A percentile compares a stretch with the other conserved stretches of the same genome.
These are phyloP conservation scores for Scaptomyza cyrtandrae DNA, from an alignment of 2,888 invertebrate genomes.

Conservation along the genomic window DNA sequence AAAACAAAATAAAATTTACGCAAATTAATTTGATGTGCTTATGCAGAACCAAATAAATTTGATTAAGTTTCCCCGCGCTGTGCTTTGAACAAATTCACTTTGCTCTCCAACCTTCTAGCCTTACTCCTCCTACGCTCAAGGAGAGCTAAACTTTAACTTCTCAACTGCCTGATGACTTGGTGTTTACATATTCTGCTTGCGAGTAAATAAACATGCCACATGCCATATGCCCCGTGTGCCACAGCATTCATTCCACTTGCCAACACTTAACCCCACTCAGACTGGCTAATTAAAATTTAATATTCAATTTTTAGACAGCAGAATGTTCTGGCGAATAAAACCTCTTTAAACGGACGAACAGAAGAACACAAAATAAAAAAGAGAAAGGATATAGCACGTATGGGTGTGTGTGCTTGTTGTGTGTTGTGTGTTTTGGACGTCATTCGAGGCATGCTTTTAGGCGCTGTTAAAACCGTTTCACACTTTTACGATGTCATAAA, in stretches of 20 bases:
- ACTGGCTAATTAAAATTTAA: constrained; percentile 74
- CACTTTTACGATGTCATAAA: constrained; percentile 77
- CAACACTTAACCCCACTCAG: constrained; percentile 49
- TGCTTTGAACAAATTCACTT: constrained; percentile 15
- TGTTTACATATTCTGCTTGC: constrained; percentile 42
- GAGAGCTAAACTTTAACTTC: constrained; percentile 13
- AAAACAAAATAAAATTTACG: not conserved
- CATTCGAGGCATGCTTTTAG: constrained; percentile 71
- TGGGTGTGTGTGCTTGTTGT: constrained; percentile 15
- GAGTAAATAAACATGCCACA: constrained; percentile 49
- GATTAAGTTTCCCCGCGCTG: constrained; percentile 33
- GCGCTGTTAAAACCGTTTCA: constrained; percentile 60
- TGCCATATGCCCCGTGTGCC: constrained; percentile 21
- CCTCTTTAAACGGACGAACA: constrained; percentile 41
- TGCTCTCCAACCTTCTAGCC: not conserved
- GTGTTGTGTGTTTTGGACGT: constrained; percentile 44
- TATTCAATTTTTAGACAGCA: constrained; percentile 67
- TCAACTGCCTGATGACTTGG: not conserved
- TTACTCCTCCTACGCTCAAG: not conserved
- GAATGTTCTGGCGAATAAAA: constrained; percentile 47
- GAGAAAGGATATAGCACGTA: constrained; percentile 6
- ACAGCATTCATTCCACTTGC: constrained; percentile 21
- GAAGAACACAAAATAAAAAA: constrained; percentile 10
- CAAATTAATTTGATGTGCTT: constrained; percentile 39
- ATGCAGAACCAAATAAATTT: constrained; percentile 27